These are phyloP conservation scores for Apteryx owenii DNA, from an alignment of 2,113 vertebrate genomes.

Conservation along the genomic window DNA sequence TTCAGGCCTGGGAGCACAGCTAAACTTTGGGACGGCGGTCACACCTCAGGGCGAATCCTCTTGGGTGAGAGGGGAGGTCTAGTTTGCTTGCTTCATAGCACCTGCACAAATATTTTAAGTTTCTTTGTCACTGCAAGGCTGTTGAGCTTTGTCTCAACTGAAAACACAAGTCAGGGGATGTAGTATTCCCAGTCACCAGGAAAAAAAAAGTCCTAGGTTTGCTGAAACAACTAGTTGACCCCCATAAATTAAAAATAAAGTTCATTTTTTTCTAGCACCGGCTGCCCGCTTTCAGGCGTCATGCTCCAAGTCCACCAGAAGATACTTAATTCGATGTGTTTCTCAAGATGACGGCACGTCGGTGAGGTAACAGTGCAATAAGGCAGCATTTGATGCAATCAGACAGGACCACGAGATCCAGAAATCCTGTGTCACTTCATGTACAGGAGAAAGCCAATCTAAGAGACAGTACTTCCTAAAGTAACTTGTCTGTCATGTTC, in stretches of 20 bases:
- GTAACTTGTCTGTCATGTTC: neutral
- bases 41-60: neutral
- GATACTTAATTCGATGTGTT: neutral
- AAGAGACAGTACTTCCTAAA: rapidly evolving
- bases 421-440: neutral
- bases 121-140: neutral
- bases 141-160: neutral
- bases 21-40: rapidly evolving
- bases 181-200: neutral
- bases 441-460: rapidly evolving
- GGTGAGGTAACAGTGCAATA: neutral
- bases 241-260: neutral
- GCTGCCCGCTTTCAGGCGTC: neutral
- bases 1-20: neutral
- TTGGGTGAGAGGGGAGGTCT: neutral
- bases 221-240: neutral
- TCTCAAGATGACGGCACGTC: neutral
- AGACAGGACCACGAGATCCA: neutral
- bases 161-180: neutral
- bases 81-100: neutral
- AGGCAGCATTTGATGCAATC: rapidly evolving
- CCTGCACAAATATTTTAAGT: neutral
- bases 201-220: neutral
- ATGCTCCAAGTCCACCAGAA: neutral
- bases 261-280: neutral